Conservation (phyloP, 53 echinoderm and acorn worm genomes). For the Temnopleurus reevesii region DNA sequence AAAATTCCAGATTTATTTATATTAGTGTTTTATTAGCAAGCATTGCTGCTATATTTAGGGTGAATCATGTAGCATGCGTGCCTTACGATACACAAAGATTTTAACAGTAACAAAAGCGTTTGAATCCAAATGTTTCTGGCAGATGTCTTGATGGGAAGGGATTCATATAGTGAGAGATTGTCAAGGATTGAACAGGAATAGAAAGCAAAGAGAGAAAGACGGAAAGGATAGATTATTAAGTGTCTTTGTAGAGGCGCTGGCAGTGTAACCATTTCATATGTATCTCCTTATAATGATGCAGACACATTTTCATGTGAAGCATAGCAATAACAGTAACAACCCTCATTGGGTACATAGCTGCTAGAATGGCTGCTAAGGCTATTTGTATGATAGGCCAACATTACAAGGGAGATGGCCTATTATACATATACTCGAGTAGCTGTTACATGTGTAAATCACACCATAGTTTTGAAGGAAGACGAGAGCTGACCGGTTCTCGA, state of each 20-base stretch:
- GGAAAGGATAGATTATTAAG: neutral
- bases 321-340: too few species aligned
- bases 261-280: slow-evolving; percentile 56
- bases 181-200: neutral
- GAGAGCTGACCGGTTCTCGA: too few species aligned
- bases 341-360: too few species aligned
- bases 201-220: neutral
- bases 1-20: slow-evolving; percentile 8
- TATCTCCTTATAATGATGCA: too few species aligned
- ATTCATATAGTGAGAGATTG: neutral
- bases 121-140: slow-evolving; percentile 5
- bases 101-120: neutral
- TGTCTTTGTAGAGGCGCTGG: slow-evolving; percentile 35
- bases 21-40: neutral
- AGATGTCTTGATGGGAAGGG: neutral
- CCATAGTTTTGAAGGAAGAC: too few species aligned
- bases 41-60: slow-evolving; percentile 1
- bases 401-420: too few species aligned
- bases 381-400: too few species aligned
- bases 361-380: too few species aligned
- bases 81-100: slow-evolving; percentile 33
- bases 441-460: too few species aligned
- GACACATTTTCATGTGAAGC: too few species aligned
- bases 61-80: slow-evolving; percentile 52
- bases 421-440: too few species aligned